Conservation (phyloP, 2,113 vertebrate genomes). For the Ailurus styani region DNA sequence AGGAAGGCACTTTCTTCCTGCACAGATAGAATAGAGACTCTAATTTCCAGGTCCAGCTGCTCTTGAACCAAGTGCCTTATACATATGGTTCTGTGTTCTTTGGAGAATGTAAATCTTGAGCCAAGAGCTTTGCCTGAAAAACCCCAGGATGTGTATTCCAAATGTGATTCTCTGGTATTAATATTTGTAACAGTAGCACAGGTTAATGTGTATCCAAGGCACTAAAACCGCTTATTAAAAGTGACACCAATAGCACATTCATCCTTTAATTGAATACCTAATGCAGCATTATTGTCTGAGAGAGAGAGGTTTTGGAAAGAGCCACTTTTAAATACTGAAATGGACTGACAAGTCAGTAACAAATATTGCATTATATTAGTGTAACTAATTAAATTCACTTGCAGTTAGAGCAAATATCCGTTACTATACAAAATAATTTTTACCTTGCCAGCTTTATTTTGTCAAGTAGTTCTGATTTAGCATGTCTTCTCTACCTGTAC, state of each 20-base stretch:
- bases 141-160: background rate
- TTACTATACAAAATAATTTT: background rate
- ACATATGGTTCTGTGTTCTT: background rate
- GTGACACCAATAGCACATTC: background rate
- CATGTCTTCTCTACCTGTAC: conserved; percentile 33
- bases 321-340: conserved; percentile 65
- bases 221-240: conserved; percentile 27
- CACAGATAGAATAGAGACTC: background rate
- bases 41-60: background rate
- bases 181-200: background rate
- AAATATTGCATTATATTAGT: conserved; percentile 54
- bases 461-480: conserved; percentile 53
- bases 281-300: conserved; percentile 13
- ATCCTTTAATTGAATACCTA: conserved; percentile 60
- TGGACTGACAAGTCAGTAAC: conserved; percentile 39
- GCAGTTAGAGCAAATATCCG: conserved; percentile 19
- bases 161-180: background rate
- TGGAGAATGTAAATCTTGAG: background rate
- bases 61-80: background rate
- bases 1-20: background rate
- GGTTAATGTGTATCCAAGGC: conserved; percentile 35
- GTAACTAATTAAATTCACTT: conserved; percentile 60
- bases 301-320: background rate
- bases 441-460: conserved; percentile 7
- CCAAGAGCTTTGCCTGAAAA: background rate